Conservation (phyloP, 2,113 vertebrate species). For the Turnix velox region DNA sequence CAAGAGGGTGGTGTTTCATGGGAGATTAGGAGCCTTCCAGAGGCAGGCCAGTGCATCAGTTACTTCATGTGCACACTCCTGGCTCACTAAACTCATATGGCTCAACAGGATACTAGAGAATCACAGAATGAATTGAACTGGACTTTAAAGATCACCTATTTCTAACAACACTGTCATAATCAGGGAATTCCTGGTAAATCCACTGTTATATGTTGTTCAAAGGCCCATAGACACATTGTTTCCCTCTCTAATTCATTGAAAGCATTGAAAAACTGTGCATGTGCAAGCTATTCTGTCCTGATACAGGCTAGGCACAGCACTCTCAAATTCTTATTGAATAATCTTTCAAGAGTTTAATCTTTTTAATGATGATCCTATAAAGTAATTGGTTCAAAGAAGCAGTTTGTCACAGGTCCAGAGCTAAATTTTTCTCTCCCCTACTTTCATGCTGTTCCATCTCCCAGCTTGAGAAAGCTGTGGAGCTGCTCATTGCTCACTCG, state of each 20-base stretch:
- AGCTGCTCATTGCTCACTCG: neutral
- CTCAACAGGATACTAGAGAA: neutral
- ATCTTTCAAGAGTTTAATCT: neutral
- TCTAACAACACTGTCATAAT: too few species aligned
- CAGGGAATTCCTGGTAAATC: too few species aligned
- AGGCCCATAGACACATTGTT: neutral
- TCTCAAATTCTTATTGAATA: neutral
- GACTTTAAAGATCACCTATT: neutral
- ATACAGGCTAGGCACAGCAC: neutral
- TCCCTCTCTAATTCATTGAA: neutral
- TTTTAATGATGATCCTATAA: neutral
- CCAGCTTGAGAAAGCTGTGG: neutral
- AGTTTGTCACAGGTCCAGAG: neutral
- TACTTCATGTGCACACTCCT: neutral
- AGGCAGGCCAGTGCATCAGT: neutral
- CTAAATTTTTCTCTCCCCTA: neutral
- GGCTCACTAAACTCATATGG: neutral
- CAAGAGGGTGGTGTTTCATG: neutral
- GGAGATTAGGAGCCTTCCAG: neutral
- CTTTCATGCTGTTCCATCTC: neutral
- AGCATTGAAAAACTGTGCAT: neutral
- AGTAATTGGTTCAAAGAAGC: neutral
- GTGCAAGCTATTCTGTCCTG: neutral
- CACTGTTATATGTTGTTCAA: neutral
- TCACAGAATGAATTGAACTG: neutral